phyloP scores from a whole-genome alignment of 2,113 vertebrate genomes.

The Tursiops truncatus region DNA sequence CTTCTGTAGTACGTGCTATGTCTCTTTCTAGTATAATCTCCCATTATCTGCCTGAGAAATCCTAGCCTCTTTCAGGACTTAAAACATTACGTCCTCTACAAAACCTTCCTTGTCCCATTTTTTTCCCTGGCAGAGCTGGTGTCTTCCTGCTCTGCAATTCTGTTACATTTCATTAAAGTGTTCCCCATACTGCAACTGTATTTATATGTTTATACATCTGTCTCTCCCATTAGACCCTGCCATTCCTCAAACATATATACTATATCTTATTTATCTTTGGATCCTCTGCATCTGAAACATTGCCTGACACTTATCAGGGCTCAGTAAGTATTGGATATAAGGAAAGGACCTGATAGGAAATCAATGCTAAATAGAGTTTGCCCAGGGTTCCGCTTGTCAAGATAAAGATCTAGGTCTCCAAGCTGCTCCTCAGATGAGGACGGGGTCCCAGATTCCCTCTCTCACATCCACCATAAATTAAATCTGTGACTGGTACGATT shows the following conservation, averaged over 20 bases:
- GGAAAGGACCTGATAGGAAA: background rate
- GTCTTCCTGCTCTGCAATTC: background rate
- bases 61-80: background rate
- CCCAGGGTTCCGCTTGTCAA: background rate
- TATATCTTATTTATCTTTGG: background rate
- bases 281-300: background rate
- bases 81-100: background rate
- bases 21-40: background rate
- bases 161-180: background rate
- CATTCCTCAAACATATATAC: background rate
- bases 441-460: background rate
- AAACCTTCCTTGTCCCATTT: background rate
- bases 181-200: background rate
- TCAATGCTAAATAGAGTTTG: background rate
- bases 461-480: background rate
- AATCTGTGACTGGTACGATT: background rate
- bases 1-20: background rate
- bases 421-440: background rate
- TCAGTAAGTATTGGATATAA: background rate
- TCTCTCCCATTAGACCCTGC: background rate
- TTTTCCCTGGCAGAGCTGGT: background rate
- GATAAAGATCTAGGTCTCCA: background rate
- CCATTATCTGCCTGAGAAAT: background rate
- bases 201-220: background rate
- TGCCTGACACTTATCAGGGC: background rate